Evolutionary conservation across 35 echinoderm and acorn worm species (phyloP).

Genomic region (Chiridota heheva): DNA sequence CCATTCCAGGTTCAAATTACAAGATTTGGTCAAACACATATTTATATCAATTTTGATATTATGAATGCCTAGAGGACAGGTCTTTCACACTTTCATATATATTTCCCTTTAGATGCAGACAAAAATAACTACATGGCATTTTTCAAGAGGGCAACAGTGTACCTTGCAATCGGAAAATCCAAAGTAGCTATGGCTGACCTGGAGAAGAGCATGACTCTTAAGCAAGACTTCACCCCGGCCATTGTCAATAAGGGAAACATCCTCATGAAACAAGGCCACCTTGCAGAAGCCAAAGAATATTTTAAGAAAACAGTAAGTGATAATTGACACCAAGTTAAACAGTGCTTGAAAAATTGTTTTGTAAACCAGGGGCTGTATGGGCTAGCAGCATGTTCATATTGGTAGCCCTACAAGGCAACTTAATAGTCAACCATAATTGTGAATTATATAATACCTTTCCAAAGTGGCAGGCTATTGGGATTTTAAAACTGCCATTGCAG

Average conservation of each 20-base stretch:
- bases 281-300: slow-evolving; percentile 64
- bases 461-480: no score
- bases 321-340: no score
- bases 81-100: slow-evolving; percentile 6
- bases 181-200: slow-evolving; percentile 87
- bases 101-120: slow-evolving; percentile 50
- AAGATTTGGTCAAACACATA: no score
- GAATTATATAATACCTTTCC: no score
- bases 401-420: background rate
- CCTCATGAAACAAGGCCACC: slow-evolving; percentile 68
- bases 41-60: no score
- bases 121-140: slow-evolving; percentile 86
- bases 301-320: slow-evolving; percentile 69
- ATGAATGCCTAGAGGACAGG: no score
- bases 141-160: slow-evolving; percentile 89
- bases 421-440: no score
- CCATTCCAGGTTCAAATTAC: no score
- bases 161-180: slow-evolving; percentile 79
- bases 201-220: slow-evolving; percentile 81
- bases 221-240: slow-evolving; percentile 83
- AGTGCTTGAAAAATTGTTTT: background rate
- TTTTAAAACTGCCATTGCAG: no score
- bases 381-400: no score
- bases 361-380: background rate
- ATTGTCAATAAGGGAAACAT: slow-evolving; percentile 75